These are phyloP conservation scores for Drosophila maculinotata DNA, from an alignment of 2,888 invertebrate species.

Conservation along the genomic window DNA sequence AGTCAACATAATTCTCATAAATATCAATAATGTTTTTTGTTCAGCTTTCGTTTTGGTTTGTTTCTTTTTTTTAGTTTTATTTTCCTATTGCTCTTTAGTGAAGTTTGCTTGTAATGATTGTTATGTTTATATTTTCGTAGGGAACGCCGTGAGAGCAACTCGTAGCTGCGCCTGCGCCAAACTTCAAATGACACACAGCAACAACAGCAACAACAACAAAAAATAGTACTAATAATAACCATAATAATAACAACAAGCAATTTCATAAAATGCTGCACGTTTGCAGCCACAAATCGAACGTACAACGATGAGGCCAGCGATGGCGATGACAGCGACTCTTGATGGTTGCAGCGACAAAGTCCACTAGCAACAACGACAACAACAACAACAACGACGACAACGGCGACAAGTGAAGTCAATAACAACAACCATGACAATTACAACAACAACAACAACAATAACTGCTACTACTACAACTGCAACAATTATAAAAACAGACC, in stretches of 20 bases:
- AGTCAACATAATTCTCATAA: slow-evolving; percentile 76
- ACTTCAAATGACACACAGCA: slow-evolving; percentile 68
- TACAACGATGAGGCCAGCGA: slow-evolving; percentile 30
- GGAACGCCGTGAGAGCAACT: slow-evolving; percentile 65
- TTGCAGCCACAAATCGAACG: slow-evolving; percentile 56
- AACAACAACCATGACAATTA: slow-evolving; percentile 27
- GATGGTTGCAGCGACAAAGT: slow-evolving; percentile 39
- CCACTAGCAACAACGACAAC: slow-evolving; percentile 34
- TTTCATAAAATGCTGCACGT: slow-evolving; percentile 74
- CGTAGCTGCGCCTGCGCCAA: slow-evolving; percentile 43
- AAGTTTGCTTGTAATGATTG: slow-evolving; percentile 65
- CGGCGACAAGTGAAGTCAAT: slow-evolving; percentile 21
- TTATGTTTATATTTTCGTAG: slow-evolving; percentile 75
- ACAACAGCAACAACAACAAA: slow-evolving; percentile 24
- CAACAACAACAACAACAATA: slow-evolving; percentile 11
- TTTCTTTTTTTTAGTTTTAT: slow-evolving; percentile 12
- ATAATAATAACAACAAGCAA: slow-evolving; percentile 78
- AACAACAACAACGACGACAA: slow-evolving; percentile 45
- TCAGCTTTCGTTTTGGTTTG: slow-evolving; percentile 63
- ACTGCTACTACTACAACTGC: slow-evolving; percentile 4
- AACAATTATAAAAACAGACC: slow-evolving; percentile 14
- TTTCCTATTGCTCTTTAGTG: slow-evolving; percentile 21
- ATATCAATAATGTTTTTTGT: slow-evolving; percentile 75
- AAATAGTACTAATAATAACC: slow-evolving; percentile 75
- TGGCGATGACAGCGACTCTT: slow-evolving; percentile 22